These are phyloP conservation scores for Drosophila bocqueti DNA, from an alignment of 1,140 invertebrate genomes.

Conservation along the genomic window DNA sequence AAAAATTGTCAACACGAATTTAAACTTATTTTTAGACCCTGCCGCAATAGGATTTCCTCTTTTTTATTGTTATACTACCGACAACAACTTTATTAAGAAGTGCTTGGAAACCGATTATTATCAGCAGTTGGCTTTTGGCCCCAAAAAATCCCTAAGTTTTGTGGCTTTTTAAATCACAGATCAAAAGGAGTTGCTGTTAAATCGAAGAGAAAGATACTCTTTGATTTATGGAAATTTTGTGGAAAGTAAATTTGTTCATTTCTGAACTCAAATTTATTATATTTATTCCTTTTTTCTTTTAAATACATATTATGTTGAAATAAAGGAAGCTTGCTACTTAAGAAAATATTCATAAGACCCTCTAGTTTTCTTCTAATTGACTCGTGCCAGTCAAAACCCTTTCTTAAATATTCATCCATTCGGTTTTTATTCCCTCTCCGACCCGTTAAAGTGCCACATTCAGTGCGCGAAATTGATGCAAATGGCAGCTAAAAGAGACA, in stretches of 20 bases:
- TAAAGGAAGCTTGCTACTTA: background rate
- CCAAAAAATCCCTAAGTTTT: constrained; percentile 18
- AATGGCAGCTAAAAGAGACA: constrained; percentile 63
- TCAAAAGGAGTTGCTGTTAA: background rate
- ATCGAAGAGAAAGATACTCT: constrained; percentile 21
- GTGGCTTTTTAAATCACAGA: constrained; percentile 30
- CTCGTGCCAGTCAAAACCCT: background rate
- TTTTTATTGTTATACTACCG: constrained; percentile 40
- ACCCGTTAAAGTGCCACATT: constrained; percentile 35
- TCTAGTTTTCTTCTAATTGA: background rate
- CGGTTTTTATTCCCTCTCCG: background rate
- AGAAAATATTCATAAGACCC: background rate
- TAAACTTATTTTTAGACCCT: constrained; percentile 79
- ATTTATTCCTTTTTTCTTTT: too few species aligned
- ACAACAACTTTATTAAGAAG: constrained; percentile 76
- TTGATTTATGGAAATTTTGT: background rate
- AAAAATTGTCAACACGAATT: constrained; percentile 80
- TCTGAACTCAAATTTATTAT: background rate
- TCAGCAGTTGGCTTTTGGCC: constrained; percentile 40
- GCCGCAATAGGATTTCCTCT: constrained; percentile 70
- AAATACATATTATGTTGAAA: background rate
- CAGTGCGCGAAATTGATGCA: constrained; percentile 62
- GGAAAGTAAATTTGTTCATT: background rate
- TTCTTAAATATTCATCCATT: constrained; percentile 5
- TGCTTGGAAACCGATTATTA: constrained; percentile 53